Base-by-base conservation (phyloP, 1,140 invertebrate genomes). In the Steinernema khuongi region DNA sequence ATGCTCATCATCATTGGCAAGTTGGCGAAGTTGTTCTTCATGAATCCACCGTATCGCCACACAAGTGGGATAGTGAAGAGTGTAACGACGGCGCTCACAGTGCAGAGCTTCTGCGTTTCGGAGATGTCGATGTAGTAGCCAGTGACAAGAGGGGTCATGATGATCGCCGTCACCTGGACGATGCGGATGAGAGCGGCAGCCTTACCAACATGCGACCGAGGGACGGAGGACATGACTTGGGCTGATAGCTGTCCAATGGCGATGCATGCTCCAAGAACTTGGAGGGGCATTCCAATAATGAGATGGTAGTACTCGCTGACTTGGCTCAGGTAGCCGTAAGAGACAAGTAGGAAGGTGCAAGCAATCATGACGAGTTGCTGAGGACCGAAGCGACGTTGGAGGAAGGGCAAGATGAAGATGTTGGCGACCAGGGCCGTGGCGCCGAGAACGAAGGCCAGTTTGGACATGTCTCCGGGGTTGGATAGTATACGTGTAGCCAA, bases 141-240 rank as follows among this genome's bases (percentile, higher is more conserved):
- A 1, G 79, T 76, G 31, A 80, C 31, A n/a, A 80, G 70, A 18
- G 79, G 79, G 22, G 73, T 69, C 41, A 80, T 30, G 17, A 77
- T 43, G 19, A 70, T 79, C 0, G 79, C 79, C 14, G 71, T 44
- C n/a, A 80, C 43, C 44, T 80, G 78, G 4, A 70, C 76, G 31
- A 80, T 73, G 22, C 79, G 72, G 31, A 79, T 76, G n/a, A 80
- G 66, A 1, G 78, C 79, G 29, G 79, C 79, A 0, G 79, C 79
- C 67, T 80, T 80, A 26, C 79, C 79, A 28, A 76, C 67, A 60
- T 80, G 77, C 17, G 31, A 70, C 17, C 68, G 50, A 2, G 77
- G 77, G 0, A 78, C 77, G n/a, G 77, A 72, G 22, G 31, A 67
- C 77, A 78, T 75, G 36, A 78, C 30, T 31, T 78, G 77, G 0